These are phyloP conservation scores for Rhabdornis inornatus DNA, from an alignment of 2,113 vertebrate genomes.

Conservation along the genomic window DNA sequence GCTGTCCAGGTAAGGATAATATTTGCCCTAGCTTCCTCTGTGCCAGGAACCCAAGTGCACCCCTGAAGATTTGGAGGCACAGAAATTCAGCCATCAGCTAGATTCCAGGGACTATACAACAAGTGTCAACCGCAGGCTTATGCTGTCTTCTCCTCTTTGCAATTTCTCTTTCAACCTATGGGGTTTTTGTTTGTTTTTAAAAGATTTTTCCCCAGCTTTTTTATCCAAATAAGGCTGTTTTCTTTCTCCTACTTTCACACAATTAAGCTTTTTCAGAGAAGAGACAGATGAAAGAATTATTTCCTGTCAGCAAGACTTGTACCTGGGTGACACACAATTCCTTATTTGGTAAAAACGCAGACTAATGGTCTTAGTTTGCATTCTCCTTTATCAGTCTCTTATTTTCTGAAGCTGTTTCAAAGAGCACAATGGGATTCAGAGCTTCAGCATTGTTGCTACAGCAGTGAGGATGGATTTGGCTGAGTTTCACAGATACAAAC, in stretches of 20 bases:
- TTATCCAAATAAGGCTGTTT: slow-evolving; percentile 6
- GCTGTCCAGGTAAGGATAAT: neutral
- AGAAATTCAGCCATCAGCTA: neutral
- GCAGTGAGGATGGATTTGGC: neutral
- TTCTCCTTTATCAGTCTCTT: neutral
- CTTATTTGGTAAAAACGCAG: slow-evolving; percentile 10
- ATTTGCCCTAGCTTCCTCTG: neutral
- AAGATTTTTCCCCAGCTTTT: neutral
- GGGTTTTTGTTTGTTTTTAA: neutral
- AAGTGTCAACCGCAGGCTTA: neutral
- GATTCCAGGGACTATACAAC: neutral
- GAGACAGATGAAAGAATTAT: slow-evolving; percentile 43
- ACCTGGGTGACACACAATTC: neutral
- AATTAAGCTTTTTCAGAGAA: neutral
- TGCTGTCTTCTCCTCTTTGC: neutral
- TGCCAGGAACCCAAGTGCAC: neutral
- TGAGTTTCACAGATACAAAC: neutral
- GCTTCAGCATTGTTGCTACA: neutral
- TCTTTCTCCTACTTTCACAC: slow-evolving; percentile 1
- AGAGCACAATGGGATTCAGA: neutral
- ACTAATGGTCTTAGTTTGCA: neutral
- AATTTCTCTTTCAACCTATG: neutral
- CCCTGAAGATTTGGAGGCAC: neutral
- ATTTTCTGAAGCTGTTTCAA: neutral
- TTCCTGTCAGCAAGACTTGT: slow-evolving; percentile 6